phyloP scores from a whole-genome alignment of 2,113 vertebrate species.

The Uria lomvia region DNA sequence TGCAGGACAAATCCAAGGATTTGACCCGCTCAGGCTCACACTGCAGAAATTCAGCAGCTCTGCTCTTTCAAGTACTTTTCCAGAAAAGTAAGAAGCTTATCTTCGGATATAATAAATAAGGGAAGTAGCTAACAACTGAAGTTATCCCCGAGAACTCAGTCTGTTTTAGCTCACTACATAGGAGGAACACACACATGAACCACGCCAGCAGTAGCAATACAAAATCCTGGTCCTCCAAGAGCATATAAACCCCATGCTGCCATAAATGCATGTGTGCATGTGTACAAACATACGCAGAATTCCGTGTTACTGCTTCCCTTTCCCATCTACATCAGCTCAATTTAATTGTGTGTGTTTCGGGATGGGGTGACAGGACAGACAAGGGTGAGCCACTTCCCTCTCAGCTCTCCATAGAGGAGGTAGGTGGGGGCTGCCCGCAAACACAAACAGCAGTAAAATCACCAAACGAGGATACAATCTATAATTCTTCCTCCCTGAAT shows the following conservation, averaged over 20 bases:
- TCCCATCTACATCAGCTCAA: background rate
- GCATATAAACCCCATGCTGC: rapidly evolving
- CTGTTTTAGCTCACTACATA: background rate
- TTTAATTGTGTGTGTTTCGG: background rate
- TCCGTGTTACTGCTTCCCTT: background rate
- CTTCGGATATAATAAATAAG: background rate
- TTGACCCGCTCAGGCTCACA: background rate
- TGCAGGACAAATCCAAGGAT: background rate
- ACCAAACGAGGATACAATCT: slow-evolving; percentile 91
- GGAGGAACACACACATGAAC: background rate
- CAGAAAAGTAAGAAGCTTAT: background rate
- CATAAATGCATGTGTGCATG: rapidly evolving
- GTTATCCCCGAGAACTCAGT: background rate
- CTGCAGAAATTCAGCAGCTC: background rate
- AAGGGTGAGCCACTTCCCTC: background rate
- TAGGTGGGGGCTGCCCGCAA: rapidly evolving
- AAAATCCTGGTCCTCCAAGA: background rate
- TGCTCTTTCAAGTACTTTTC: background rate
- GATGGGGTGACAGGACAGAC: background rate
- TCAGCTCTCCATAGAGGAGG: background rate
- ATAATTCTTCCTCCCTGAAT: slow-evolving; percentile 96
- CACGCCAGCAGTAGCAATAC: background rate
- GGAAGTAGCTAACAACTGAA: background rate
- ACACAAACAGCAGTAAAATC: background rate
- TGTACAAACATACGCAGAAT: background rate